Base-by-base conservation (phyloP, 2,888 invertebrate species). In the Cantharis nigra region DNA sequence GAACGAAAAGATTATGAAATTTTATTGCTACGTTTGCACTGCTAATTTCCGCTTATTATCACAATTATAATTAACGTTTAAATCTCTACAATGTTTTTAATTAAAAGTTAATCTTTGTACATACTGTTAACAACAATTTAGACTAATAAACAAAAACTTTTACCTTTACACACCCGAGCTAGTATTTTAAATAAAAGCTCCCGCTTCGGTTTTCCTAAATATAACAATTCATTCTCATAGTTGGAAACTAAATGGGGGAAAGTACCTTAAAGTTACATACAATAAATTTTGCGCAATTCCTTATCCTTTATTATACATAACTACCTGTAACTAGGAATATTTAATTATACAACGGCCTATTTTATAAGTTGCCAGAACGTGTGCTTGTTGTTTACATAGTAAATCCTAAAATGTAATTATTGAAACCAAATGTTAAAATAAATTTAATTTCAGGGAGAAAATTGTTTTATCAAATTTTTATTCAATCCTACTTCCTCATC, bases 181-280 rank as follows among this genome's bases (percentile, higher is more conserved):
- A 23, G 23, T 70, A 65, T 70, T 77, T 73, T 72, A 76, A 76
- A 69, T 72, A 73, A 72, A 26, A 63, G 18, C 69, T 63, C 33
- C 62, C 69, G 69, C 63, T 63, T 62, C 72, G 30, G 72, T 69
- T 76, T 70, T 70, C 18, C 64, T 67, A 63, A 72, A 70, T 28
- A 70, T 65, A 73, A 71, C 76, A 77, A 77, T 77, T 73, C 76
- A 65, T 65, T 16, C 64, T 69, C 65, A 65, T 65, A 70, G 70
- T 69, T 73, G 49, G 62, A 73, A 73, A 73, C 64, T 77, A 65
- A 71, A 70, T 49, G 65, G 62, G 73, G 73, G 70, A 76, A 72
- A 73, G 33, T 33, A 62, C 65, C 65, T 67, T 67, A 67, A 67
- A 67, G 65, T 67, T 67, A 18, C 26, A 67, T 67, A 67, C 65